Conservation (phyloP, 1,140 invertebrate species). For the Monomorium pharaonis region DNA sequence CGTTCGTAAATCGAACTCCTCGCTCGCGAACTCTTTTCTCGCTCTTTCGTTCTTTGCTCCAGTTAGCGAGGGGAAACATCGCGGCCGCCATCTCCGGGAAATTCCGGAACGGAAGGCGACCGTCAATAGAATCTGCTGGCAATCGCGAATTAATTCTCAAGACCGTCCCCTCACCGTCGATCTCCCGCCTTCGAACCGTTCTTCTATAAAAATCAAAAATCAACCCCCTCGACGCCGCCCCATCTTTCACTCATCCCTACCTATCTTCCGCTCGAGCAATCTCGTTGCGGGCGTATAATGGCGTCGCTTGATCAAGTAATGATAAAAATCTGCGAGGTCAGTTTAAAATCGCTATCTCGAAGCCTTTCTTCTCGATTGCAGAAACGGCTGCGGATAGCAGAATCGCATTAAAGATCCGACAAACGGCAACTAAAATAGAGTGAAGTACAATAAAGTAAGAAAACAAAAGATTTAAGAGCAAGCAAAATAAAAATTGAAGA, state of each 20-base stretch:
- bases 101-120: slow-evolving; percentile 10
- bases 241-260: neutral
- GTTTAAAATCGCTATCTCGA: slow-evolving; percentile 1
- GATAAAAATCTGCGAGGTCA: slow-evolving; percentile 28
- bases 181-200: neutral
- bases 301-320: slow-evolving; percentile 23
- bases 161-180: neutral
- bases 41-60: slow-evolving; percentile 5
- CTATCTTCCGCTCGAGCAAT: slow-evolving; percentile 7
- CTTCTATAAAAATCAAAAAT: slow-evolving; percentile 34
- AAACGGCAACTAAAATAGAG: neutral
- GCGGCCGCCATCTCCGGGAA: neutral
- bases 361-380: neutral
- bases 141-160: slow-evolving; percentile 48
- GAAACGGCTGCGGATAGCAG: neutral
- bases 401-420: neutral
- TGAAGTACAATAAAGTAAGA: neutral
- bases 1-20: neutral
- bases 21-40: neutral
- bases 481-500: neutral
- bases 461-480: neutral
- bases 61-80: slow-evolving; percentile 15
- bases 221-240: slow-evolving; percentile 11
- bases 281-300: slow-evolving; percentile 24
- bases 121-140: slow-evolving; percentile 39